Conservation (phyloP, 2,888 invertebrate genomes). For the Merodon equestris region DNA sequence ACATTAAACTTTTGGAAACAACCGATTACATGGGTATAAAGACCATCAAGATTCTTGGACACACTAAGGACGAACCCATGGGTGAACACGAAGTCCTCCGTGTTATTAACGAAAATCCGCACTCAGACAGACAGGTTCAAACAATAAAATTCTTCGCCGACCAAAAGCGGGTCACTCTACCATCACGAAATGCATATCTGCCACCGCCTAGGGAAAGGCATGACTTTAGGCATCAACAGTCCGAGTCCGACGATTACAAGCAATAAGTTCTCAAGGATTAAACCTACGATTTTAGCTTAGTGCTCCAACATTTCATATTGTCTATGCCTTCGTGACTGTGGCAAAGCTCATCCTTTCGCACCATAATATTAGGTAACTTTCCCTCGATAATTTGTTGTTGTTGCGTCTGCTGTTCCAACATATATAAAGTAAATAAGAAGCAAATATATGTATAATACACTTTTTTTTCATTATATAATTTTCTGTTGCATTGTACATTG, state of each 20-base stretch:
- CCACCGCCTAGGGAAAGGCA: conserved; percentile 45
- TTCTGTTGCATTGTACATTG: conserved; percentile 21
- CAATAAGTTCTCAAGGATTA: too few relatives aligned
- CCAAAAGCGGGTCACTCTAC: conserved; percentile 58
- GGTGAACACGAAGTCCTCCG: conserved; percentile 74
- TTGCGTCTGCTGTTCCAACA: conserved; percentile 22
- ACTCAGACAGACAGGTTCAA: conserved; percentile 71
- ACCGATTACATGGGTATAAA: conserved; percentile 73
- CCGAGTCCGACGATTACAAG: too few relatives aligned
- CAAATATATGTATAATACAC: conserved; percentile 11
- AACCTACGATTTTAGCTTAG: conserved; percentile 56
- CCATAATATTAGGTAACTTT: conserved; percentile 11
- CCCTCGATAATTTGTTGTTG: conserved; percentile 22
- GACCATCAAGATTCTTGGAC: conserved; percentile 75
- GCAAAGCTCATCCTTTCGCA: conserved; percentile 6
- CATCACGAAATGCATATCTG: conserved; percentile 40
- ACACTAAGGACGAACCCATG: conserved; percentile 72
- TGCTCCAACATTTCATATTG: conserved; percentile 33
- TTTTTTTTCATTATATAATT: conserved; percentile 9
- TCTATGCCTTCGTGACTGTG: conserved; percentile 12
- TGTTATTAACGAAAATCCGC: conserved; percentile 71
- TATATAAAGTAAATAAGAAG: conserved; percentile 27
- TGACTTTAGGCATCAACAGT: too few relatives aligned
- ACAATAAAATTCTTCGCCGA: conserved; percentile 75
- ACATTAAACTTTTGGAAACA: conserved; percentile 74